Evolutionary conservation across 2,888 invertebrate genomes (phyloP).

Genomic region (Dyspetes luteomarginatus): DNA sequence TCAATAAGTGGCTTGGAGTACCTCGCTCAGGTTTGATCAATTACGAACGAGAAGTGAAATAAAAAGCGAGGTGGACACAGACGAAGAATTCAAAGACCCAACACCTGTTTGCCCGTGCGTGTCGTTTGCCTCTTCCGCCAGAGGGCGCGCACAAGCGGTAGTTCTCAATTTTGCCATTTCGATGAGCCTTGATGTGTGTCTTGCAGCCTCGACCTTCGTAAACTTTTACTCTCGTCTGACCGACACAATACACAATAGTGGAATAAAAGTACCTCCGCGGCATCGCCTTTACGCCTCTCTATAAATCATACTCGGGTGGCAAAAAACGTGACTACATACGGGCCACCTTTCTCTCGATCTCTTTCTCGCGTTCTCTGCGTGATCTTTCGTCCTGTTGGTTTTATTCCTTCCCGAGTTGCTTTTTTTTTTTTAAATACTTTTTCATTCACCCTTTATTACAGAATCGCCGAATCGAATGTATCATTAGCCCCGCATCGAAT

Average conservation of each 20-base stretch:
- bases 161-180: constrained; percentile 46
- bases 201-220: not conserved
- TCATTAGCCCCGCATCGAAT: constrained; percentile 65
- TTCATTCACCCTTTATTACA: constrained; percentile 42
- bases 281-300: constrained; percentile 54
- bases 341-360: constrained; percentile 24
- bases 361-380: constrained; percentile 45
- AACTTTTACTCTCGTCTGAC: constrained; percentile 33
- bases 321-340: constrained; percentile 31
- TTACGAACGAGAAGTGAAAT: constrained; percentile 32
- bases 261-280: constrained; percentile 46
- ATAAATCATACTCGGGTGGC: constrained; percentile 59
- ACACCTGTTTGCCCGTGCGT: constrained; percentile 64
- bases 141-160: constrained; percentile 19
- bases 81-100: constrained; percentile 24
- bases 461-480: constrained; percentile 63
- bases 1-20: constrained; percentile 26
- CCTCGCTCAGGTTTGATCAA: constrained; percentile 22
- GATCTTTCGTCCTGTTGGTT: constrained; percentile 21
- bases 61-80: constrained; percentile 40
- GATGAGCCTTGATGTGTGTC: constrained; percentile 38
- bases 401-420: constrained; percentile 30
- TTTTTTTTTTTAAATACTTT: constrained; percentile 31
- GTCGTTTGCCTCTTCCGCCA: constrained; percentile 38
- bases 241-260: constrained; percentile 20